phyloP scores from a whole-genome alignment of 1,140 invertebrate genomes.

The Anadara kagoshimensis region DNA sequence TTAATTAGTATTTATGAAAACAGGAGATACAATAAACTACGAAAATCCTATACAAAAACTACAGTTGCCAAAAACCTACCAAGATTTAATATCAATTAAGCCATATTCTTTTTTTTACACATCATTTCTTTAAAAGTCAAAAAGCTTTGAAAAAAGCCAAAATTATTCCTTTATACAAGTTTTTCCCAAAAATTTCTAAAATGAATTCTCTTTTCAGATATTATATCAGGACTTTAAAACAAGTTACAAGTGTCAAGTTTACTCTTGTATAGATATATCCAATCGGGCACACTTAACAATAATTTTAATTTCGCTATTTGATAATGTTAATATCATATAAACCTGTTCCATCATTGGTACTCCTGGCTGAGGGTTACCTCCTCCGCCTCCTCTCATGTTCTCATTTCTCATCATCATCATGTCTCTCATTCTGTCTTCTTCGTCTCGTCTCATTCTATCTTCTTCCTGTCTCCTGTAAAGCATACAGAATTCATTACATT shows the following conservation, averaged over 20 bases:
- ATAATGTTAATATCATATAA: background rate
- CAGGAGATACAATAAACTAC: background rate
- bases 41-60: no score
- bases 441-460: slow-evolving; percentile 80
- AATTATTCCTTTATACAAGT: no score
- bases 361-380: slow-evolving; percentile 11
- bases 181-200: no score
- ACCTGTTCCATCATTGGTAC: slow-evolving; percentile 17
- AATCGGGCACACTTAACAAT: slow-evolving; percentile 62
- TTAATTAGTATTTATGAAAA: background rate
- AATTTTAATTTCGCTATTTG: slow-evolving; percentile 76
- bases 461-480: slow-evolving; percentile 30
- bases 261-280: background rate
- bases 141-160: no score
- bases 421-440: slow-evolving; percentile 80
- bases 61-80: no score
- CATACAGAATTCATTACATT: slow-evolving; percentile 71
- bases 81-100: no score
- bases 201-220: no score
- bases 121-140: no score
- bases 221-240: no score
- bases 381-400: slow-evolving; percentile 43
- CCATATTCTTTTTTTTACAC: no score
- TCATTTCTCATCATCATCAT: slow-evolving; percentile 78
- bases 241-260: background rate